Evolutionary conservation across 2,113 vertebrate species (phyloP), one percentile per base, ranked within the genome.

Genomic region (Myodes glareolus): DNA sequence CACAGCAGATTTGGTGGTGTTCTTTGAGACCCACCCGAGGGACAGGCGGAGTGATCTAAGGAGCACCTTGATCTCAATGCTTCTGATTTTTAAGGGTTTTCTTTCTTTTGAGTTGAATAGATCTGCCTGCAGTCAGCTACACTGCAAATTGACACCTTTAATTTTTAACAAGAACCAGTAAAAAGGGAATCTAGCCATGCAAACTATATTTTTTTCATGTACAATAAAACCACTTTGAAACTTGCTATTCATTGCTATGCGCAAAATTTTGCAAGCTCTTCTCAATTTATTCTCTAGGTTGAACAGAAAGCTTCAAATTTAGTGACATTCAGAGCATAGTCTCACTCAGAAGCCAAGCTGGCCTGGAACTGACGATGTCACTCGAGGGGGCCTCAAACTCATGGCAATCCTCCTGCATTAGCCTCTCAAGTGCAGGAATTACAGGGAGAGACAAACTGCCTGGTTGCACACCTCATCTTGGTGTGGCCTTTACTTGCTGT

Each of bases 231-330:
- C 29, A 65, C 58, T 47, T 23, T 90, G n/a, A 87, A 76, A 87
- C 63, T 73, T 63, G 93, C 68, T 63, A 39, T 91, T 91, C n/a
- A 52, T 61, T 92, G 77, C 33, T 85, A 39, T 75, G 31, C 0
- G 85, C 81, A 63, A 88, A 31, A 68, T 94, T 92, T 90, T 36
- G 47, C 65, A 76, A 90, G 61, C 91, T 94, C 75, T 92, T 75
- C 42, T 25, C 55, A 58, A 58, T 58, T 58, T 58, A 58, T 67
- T 86, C 42, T 77, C 17, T 39, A 78, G 94, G 68, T 31, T 33
- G 84, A 72, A 91, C 10, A 85, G 55, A 80, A 90, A 92, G 47
- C 10, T 68, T 7, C 63, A 36, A 68, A 33, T 77, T 90, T 70
- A 90, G 86, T 73, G 39, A 88, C 27, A 72, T 39, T 3, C 3